Evolutionary conservation across 2,797 vertebrate genomes (phyloP).

Genomic region (Sebastes dallii): DNA sequence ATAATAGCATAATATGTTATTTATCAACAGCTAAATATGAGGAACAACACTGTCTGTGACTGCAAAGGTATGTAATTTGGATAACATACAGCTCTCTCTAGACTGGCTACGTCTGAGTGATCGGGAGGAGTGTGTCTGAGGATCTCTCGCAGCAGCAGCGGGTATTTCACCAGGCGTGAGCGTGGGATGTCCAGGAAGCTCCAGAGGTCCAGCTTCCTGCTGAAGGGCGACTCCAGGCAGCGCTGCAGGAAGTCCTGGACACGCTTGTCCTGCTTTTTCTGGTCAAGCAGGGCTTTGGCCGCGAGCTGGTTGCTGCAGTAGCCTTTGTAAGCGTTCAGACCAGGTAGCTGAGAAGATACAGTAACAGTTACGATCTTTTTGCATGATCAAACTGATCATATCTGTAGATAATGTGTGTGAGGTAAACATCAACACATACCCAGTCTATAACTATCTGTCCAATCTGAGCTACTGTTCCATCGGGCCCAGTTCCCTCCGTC

Average conservation of each 20-base stretch:
- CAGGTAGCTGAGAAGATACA: conserved; percentile 84
- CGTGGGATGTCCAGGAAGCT: conserved; percentile 97
- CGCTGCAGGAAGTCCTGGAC: conserved; percentile 97
- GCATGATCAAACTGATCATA: not conserved
- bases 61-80: not conserved
- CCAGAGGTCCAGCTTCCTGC: conserved; percentile 97
- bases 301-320: conserved; percentile 97
- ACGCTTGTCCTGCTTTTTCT: conserved; percentile 92
- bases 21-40: not conserved
- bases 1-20: not conserved
- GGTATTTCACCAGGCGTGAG: conserved; percentile 95
- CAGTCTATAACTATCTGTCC: conserved; percentile 94
- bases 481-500: conserved; percentile 87
- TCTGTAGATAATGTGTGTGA: not conserved
- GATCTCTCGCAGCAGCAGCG: conserved; percentile 92
- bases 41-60: not conserved
- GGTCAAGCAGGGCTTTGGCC: conserved; percentile 94
- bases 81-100: conserved; percentile 88
- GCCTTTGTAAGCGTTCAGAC: conserved; percentile 91
- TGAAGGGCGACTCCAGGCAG: conserved; percentile 97
- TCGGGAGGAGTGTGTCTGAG: conserved; percentile 91
- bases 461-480: conserved; percentile 93
- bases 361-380: not conserved
- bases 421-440: conserved; percentile 78
- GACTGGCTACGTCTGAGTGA: conserved; percentile 85